Percentiles rank a stretch among this genome's conserved stretches.
These are phyloP conservation scores for Okapia johnstoni DNA, from an alignment of 2,113 vertebrate species.

Conservation along the genomic window DNA sequence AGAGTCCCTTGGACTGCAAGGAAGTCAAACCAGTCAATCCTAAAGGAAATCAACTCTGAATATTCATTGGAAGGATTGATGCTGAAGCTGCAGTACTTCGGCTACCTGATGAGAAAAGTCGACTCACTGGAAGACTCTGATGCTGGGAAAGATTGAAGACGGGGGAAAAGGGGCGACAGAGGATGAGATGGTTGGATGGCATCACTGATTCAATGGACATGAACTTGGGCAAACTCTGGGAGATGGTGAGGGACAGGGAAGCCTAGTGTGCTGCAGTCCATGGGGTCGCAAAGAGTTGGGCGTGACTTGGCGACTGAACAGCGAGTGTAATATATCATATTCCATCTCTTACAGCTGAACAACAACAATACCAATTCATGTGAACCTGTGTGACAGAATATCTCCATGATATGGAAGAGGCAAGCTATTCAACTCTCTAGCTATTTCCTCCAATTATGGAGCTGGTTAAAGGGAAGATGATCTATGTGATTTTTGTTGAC, in stretches of 20 bases:
- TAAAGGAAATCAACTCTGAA: background rate
- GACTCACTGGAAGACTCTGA: background rate
- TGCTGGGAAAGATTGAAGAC: background rate
- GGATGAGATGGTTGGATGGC: background rate
- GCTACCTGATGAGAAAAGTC: accelerated
- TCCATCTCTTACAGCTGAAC: background rate
- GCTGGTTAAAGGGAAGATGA: background rate
- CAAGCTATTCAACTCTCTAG: background rate
- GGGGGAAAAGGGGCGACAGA: background rate
- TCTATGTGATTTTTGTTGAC: background rate
- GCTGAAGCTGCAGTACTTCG: background rate
- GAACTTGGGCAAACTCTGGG: background rate
- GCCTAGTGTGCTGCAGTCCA: background rate
- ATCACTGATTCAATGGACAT: background rate
- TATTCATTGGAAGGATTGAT: background rate
- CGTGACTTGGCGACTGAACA: background rate
- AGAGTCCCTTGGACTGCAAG: background rate
- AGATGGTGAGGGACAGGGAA: background rate
- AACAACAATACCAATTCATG: background rate
- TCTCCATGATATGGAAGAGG: background rate
- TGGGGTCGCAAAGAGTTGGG: background rate
- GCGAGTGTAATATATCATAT: background rate
- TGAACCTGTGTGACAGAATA: background rate
- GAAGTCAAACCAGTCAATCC: background rate
- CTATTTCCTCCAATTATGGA: background rate